These are phyloP conservation scores for Gopherus evgoodei DNA, from an alignment of 2,113 vertebrate genomes.

Conservation along the genomic window DNA sequence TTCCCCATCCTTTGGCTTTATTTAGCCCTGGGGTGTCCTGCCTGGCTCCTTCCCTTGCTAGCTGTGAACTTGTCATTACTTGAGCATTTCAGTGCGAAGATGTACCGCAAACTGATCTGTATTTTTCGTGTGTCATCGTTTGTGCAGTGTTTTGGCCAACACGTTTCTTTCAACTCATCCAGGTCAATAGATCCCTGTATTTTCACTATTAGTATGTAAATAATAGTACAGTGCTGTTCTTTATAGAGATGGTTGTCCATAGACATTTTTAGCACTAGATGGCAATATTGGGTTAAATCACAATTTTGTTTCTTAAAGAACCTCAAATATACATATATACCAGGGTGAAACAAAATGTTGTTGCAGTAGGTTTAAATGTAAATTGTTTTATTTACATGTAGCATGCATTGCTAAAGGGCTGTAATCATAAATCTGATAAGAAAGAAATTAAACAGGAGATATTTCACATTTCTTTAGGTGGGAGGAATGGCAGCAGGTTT, in stretches of 20 bases:
- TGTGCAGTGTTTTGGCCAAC: neutral
- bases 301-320: neutral
- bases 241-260: neutral
- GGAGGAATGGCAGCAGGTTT: neutral
- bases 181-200: neutral
- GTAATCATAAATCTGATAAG: neutral
- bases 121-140: neutral
- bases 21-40: neutral
- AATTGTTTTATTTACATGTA: neutral
- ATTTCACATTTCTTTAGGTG: neutral
- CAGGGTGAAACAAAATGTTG: conserved; percentile 17
- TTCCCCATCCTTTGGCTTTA: neutral
- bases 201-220: neutral
- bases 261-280: conserved; percentile 51
- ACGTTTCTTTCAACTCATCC: neutral
- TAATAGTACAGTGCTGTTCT: neutral
- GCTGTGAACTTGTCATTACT: neutral
- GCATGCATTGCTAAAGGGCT: neutral
- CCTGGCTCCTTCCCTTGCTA: neutral
- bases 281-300: conserved; percentile 60
- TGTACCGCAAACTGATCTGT: neutral
- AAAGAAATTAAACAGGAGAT: neutral
- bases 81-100: neutral
- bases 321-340: neutral
- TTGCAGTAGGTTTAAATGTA: neutral